phyloP scores from a whole-genome alignment of 2,797 vertebrate genomes.

The Spea hammondii region DNA sequence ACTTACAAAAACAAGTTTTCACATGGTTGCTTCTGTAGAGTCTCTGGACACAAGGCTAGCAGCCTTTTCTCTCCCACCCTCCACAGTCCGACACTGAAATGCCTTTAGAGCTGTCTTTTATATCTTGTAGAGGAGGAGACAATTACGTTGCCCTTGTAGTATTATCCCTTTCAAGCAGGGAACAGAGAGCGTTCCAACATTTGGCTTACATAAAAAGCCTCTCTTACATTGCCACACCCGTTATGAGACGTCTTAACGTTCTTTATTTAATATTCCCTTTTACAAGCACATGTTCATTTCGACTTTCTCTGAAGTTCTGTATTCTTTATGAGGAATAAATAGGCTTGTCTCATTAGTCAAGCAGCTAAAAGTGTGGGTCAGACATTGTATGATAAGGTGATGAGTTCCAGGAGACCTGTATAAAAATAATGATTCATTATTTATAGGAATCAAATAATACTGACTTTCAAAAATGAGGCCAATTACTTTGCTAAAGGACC shows the following conservation, averaged over 20 bases:
- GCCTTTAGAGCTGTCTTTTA: too few relatives aligned
- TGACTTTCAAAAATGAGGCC: constrained; percentile 25
- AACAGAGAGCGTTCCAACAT: too few relatives aligned
- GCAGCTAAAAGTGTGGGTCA: constrained; percentile 47
- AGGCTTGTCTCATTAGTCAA: constrained; percentile 42
- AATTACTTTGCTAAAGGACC: constrained; percentile 35
- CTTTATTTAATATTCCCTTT: neutral
- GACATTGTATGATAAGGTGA: constrained; percentile 38
- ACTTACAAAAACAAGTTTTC: too few relatives aligned
- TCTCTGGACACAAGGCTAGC: too few relatives aligned
- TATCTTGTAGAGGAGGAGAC: too few relatives aligned
- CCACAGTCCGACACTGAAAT: too few relatives aligned
- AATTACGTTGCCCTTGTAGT: too few relatives aligned
- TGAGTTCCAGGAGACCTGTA: constrained; percentile 15
- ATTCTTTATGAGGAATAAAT: constrained; percentile 28
- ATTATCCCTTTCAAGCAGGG: too few relatives aligned
- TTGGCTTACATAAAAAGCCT: too few relatives aligned
- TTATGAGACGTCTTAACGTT: neutral
- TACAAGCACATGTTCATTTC: constrained; percentile 5
- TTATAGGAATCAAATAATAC: constrained; percentile 31
- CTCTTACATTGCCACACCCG: too few relatives aligned
- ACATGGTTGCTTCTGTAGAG: too few relatives aligned
- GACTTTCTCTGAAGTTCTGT: constrained; percentile 14
- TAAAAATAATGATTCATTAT: constrained; percentile 48
- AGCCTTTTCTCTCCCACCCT: too few relatives aligned